These are phyloP conservation scores for Amphimedon queenslandica DNA, from an alignment of 37 sponge, comb jelly and placozoan species.

Conservation along the genomic window DNA sequence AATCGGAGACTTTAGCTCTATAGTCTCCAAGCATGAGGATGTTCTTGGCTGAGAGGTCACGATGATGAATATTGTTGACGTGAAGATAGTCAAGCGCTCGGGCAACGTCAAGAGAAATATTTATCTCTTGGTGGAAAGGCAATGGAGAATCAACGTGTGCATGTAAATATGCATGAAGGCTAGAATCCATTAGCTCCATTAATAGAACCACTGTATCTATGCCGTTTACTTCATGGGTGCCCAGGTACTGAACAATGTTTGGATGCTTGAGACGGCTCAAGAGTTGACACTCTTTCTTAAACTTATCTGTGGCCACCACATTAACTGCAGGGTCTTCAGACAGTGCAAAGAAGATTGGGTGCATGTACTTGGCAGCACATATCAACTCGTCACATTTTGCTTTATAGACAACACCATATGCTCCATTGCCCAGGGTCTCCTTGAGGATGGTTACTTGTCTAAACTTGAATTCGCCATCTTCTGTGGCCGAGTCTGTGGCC, in stretches of 20 bases:
- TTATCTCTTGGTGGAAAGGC: conserved; percentile 24
- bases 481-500: no score
- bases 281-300: conserved; percentile 3
- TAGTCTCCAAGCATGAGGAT: conserved; percentile 33
- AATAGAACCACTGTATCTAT: neutral
- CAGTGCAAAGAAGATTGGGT: conserved; percentile 1
- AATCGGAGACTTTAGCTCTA: conserved; percentile 58
- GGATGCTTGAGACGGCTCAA: conserved; percentile 2
- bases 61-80: conserved; percentile 41
- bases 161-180: neutral
- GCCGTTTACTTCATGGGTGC: neutral
- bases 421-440: conserved; percentile 5
- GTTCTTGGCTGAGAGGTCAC: conserved; percentile 65
- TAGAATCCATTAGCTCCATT: neutral
- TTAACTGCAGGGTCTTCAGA: neutral
- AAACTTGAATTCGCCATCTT: no score
- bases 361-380: conserved; percentile 30
- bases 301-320: neutral
- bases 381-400: conserved; percentile 22
- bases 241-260: conserved; percentile 2
- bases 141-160: neutral
- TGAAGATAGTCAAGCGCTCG: conserved; percentile 52
- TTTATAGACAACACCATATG: conserved; percentile 32
- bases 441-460: neutral
- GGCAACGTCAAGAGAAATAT: conserved; percentile 40